phyloP scores from a whole-genome alignment of 2,797 vertebrate genomes.

The Austrolebias charrua region DNA sequence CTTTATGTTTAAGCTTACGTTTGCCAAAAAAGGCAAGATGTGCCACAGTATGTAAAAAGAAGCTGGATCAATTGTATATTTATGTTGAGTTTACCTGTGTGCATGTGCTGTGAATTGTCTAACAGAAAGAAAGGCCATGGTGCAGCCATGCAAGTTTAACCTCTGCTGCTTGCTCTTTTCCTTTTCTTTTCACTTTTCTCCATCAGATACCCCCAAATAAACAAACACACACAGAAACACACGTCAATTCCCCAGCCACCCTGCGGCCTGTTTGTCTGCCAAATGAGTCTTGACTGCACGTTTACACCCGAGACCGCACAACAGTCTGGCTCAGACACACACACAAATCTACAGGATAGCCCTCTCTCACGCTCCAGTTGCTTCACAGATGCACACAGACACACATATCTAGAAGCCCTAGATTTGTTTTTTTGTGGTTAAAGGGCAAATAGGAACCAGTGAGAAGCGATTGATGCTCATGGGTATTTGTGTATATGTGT shows the following conservation, averaged over 20 bases:
- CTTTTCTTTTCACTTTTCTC: conserved; percentile 62
- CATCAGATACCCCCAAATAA: conserved; percentile 63
- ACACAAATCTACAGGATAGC: conserved; percentile 59
- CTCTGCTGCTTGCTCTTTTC: conserved; percentile 76
- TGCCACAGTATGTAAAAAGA: neutral
- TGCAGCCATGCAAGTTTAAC: conserved; percentile 89
- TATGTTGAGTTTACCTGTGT: conserved; percentile 11
- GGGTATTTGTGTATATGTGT: conserved; percentile 28
- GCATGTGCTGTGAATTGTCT: conserved; percentile 71
- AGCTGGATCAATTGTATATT: neutral
- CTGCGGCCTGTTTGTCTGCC: conserved; percentile 80
- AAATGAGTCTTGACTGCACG: conserved; percentile 84
- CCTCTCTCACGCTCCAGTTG: conserved; percentile 73
- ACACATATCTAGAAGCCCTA: conserved; percentile 66
- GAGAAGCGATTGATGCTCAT: conserved; percentile 58
- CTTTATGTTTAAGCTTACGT: neutral
- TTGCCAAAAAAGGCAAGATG: conserved; percentile 4
- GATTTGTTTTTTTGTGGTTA: conserved; percentile 76
- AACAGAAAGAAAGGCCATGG: conserved; percentile 91
- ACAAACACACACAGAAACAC: conserved; percentile 61
- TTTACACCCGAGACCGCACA: conserved; percentile 81
- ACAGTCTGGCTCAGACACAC: conserved; percentile 57
- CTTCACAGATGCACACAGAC: conserved; percentile 59
- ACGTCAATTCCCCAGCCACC: conserved; percentile 73
- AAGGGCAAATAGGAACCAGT: conserved; percentile 70